A percentile compares a stretch with the other conserved stretches of the same genome.
Conservation (phyloP, 1,140 invertebrate genomes). For the Drosophila ohnishii region DNA sequence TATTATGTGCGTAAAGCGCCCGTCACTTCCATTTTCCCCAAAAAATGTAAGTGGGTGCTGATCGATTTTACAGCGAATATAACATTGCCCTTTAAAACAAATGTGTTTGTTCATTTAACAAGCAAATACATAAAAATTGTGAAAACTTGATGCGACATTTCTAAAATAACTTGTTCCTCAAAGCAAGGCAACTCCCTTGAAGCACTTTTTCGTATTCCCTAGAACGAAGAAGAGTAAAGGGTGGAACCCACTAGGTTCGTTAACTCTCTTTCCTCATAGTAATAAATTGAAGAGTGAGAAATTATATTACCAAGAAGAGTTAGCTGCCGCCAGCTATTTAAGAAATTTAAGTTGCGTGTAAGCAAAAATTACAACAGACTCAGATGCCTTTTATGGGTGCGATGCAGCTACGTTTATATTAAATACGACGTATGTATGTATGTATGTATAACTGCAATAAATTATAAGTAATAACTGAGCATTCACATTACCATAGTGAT, state of each 20-base stretch:
- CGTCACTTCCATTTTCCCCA: constrained; percentile 32
- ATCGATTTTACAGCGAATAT: constrained; percentile 14
- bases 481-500: constrained; percentile 93
- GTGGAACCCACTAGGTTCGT: not conserved
- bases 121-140: not conserved
- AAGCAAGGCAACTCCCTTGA: not conserved
- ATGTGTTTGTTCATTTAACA: not conserved
- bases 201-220: too few relatives aligned
- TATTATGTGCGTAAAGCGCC: constrained; percentile 50
- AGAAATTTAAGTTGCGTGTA: not conserved
- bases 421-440: not conserved
- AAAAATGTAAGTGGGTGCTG: constrained; percentile 41
- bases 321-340: too few relatives aligned
- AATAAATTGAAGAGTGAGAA: not conserved
- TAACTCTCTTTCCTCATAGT: not conserved
- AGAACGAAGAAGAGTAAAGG: not conserved
- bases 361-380: constrained; percentile 9
- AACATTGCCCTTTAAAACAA: constrained; percentile 3
- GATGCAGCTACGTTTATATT: constrained; percentile 14
- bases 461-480: not conserved
- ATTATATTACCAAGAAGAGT: not conserved
- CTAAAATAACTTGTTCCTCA: not conserved
- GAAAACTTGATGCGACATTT: not conserved
- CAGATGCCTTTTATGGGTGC: not conserved
- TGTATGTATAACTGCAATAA: not conserved